Base-by-base conservation (phyloP, 2,888 invertebrate genomes). In the Callyntrura sp. region DNA sequence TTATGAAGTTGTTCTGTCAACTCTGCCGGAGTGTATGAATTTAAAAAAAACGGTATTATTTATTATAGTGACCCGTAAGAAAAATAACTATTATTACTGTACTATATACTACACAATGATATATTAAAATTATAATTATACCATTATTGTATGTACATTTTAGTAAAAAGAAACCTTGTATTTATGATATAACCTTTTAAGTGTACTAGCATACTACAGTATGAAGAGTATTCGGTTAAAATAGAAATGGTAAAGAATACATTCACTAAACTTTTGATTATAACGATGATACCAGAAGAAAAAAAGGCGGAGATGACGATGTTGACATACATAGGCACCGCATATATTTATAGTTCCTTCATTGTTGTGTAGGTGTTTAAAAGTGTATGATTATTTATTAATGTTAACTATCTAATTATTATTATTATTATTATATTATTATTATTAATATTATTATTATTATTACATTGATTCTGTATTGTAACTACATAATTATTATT, bases 361-460 rank as follows among this genome's bases (percentile, higher is more conserved):
- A 89, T 83, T 84, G 84, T 89, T 89, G 89, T 89, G 79, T 87
- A 87, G 87, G 81, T 87, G 78, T 81, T 68, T 87, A 70, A 60
- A 79, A 78, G 6, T 57, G 82, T 82, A 82, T 48, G 45, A 48
- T 62, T 60, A 60, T 81, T 79, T 57, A 81, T 62, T 62, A 28
- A 25, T 62, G 14, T 78, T 73, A 60, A 35, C 35, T 35, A 35
- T 35, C 35, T 35, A 35, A 68, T 43, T 68, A 48, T 48, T 73
- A 45, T 73, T 45, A 73, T 73, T 73, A 17, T 48, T 20, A 70
- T 20, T 70, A 70, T 11, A 12, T 45, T 23, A 25, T 55, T 12
- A 35, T 4, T 78, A 78, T 55, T 20, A 78, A 14, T 51, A 85
- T 43, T 73, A 85, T 76, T 76, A 76, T 25, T 76, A 76, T 28